Percentiles rank a stretch among this genome's conserved stretches.
Conservation (phyloP, 2,888 invertebrate species). For the Druceiella hillmani region DNA sequence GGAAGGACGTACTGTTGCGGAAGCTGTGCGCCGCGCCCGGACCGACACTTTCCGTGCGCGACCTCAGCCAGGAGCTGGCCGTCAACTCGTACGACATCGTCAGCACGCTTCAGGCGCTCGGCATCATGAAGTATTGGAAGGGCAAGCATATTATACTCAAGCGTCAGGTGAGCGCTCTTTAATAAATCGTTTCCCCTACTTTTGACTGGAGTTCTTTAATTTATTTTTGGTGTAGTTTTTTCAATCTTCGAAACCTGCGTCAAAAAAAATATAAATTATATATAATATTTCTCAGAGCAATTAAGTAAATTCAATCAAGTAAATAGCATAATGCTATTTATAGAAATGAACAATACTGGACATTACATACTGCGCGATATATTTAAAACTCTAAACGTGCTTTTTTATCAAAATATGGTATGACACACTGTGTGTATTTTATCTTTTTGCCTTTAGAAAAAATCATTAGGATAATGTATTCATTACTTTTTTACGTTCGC, state of each 20-base stretch:
- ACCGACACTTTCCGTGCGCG: slow-evolving; percentile 86
- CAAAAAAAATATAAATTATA: slow-evolving; percentile 2
- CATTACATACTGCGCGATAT: too few species aligned
- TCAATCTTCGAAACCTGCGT: slow-evolving; percentile 5
- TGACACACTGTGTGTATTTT: too few species aligned
- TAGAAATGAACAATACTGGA: too few species aligned
- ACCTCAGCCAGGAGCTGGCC: slow-evolving; percentile 83
- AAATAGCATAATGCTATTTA: too few species aligned
- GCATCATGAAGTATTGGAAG: slow-evolving; percentile 99
- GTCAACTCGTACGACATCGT: slow-evolving; percentile 97
- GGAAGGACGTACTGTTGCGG: slow-evolving; percentile 94
- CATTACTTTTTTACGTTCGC: too few species aligned
- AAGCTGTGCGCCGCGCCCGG: slow-evolving; percentile 87
- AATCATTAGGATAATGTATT: too few species aligned
- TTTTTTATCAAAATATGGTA: too few species aligned
- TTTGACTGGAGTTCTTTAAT: background rate
- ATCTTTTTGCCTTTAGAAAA: too few species aligned
- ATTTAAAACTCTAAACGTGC: too few species aligned
- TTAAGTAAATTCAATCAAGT: too few species aligned
- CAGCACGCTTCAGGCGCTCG: slow-evolving; percentile 91
- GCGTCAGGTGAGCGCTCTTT: slow-evolving; percentile 63
- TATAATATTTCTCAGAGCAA: too few species aligned
- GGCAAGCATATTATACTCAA: slow-evolving; percentile 95
- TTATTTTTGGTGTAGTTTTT: slow-evolving; percentile 5
- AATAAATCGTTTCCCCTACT: slow-evolving; percentile 1